phyloP scores from a whole-genome alignment of 2,888 invertebrate species.

The Stictocephala bisonia region DNA sequence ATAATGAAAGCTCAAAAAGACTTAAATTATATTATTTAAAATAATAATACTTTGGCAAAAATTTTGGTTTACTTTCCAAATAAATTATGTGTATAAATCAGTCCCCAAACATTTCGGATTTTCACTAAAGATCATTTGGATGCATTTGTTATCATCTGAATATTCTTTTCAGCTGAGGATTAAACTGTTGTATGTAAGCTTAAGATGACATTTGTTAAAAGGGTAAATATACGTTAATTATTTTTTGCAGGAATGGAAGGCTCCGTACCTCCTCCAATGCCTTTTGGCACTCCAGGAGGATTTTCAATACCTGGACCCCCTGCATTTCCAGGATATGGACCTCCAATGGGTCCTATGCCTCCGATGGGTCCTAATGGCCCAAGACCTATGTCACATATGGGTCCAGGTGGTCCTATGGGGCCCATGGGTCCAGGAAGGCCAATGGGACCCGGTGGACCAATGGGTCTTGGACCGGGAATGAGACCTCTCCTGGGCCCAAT shows the following conservation, averaged over 20 bases:
- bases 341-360: conserved; percentile 48
- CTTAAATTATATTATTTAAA: no score
- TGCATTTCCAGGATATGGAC: conserved; percentile 53
- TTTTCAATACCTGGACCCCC: conserved; percentile 32
- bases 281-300: conserved; percentile 40
- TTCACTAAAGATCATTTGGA: no score
- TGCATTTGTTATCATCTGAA: no score
- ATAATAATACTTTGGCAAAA: no score
- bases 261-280: conserved; percentile 48
- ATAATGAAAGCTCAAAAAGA: no score
- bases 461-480: background rate
- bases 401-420: conserved; percentile 15
- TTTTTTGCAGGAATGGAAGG: conserved; percentile 49
- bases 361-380: background rate
- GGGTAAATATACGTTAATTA: no score
- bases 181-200: no score
- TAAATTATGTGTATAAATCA: no score
- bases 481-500: conserved; percentile 10
- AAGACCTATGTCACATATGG: conserved; percentile 28
- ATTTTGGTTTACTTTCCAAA: no score
- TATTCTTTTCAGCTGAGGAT: no score
- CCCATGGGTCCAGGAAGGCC: background rate
- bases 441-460: background rate
- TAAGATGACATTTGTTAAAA: no score
- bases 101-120: no score